These are phyloP conservation scores for Saturnia pavonia DNA, from an alignment of 2,888 invertebrate genomes.

Conservation along the genomic window DNA sequence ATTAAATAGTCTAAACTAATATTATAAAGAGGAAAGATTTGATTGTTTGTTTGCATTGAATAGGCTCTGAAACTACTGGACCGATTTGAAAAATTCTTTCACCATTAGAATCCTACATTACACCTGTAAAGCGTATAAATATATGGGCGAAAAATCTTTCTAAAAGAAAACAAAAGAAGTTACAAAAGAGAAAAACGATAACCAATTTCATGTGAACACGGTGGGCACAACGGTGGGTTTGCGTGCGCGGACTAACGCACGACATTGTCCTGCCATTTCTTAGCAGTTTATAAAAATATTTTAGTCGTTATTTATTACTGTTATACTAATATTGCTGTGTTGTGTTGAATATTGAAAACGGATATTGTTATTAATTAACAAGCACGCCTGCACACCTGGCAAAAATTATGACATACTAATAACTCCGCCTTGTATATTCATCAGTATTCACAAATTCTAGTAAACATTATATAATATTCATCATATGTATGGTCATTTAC, in stretches of 20 bases:
- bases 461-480: neutral
- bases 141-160: neutral
- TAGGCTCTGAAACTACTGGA: too few species aligned
- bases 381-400: neutral
- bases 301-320: slow-evolving; percentile 63
- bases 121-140: neutral
- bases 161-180: neutral
- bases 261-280: slow-evolving; percentile 55
- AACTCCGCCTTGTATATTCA: neutral
- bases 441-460: neutral
- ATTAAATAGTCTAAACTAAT: neutral
- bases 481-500: neutral
- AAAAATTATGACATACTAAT: neutral
- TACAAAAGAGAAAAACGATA: slow-evolving; percentile 5
- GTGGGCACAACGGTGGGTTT: slow-evolving; percentile 28
- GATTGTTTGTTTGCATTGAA: too few species aligned
- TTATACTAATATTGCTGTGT: slow-evolving; percentile 36
- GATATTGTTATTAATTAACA: neutral
- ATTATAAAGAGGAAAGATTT: too few species aligned
- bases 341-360: neutral
- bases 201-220: neutral
- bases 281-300: slow-evolving; percentile 47
- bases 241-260: too few species aligned
- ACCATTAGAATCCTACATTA: too few species aligned
- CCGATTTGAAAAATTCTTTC: too few species aligned